Percentiles rank a stretch among this genome's conserved stretches.
phyloP scores from a whole-genome alignment of 2,113 vertebrate species.

The Crotalus horridus region DNA sequence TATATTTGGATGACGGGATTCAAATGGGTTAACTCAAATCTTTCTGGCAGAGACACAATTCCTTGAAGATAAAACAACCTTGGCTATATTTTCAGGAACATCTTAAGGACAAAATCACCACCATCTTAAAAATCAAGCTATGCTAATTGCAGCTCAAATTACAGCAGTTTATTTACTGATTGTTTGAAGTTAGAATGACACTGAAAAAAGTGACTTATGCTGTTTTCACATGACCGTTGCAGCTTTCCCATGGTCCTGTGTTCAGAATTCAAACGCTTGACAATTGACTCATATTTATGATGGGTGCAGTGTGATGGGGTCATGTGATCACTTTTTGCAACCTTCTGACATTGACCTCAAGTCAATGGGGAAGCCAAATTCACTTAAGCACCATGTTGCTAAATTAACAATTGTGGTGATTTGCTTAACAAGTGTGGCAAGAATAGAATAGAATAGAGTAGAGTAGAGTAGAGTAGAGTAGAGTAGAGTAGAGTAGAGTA shows the following conservation, averaged over 20 bases:
- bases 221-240: neutral
- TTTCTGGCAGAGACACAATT: slow-evolving; percentile 34
- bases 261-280: neutral
- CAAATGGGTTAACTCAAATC: slow-evolving; percentile 28
- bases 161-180: neutral
- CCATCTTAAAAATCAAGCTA: slow-evolving; percentile 45
- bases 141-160: neutral
- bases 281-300: no score
- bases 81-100: neutral
- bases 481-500: no score
- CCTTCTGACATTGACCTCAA: no score
- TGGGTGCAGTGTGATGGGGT: no score
- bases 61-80: slow-evolving; percentile 38
- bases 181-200: neutral
- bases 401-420: no score
- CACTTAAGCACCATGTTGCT: no score
- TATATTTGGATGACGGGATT: neutral
- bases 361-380: no score
- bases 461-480: rapidly evolving
- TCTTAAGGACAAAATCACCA: slow-evolving; percentile 35
- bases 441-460: no score
- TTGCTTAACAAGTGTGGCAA: no score
- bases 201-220: neutral
- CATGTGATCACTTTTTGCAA: no score
- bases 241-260: neutral